These are phyloP conservation scores for Scytalopus superciliaris DNA, from an alignment of 2,113 vertebrate species.

Conservation along the genomic window DNA sequence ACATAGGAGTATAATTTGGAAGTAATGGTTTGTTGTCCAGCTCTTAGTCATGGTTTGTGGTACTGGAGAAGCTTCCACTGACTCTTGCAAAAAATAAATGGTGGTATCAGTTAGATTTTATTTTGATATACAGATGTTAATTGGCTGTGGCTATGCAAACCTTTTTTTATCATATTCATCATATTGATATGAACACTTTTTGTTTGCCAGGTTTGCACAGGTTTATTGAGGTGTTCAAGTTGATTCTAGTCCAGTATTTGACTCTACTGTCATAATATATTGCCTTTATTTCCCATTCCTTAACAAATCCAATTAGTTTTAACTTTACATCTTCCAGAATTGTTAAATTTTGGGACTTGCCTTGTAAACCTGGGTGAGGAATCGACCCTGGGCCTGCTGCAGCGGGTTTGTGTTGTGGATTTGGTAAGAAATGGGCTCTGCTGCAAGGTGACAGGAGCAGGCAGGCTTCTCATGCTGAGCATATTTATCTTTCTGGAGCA, in stretches of 20 bases:
- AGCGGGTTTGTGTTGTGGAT: not conserved
- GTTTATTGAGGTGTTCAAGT: fast-evolving
- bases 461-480: not conserved
- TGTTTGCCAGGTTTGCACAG: not conserved
- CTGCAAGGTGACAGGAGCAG: not conserved
- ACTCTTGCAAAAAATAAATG: not conserved
- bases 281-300: not conserved
- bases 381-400: not conserved
- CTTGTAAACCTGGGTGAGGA: not conserved
- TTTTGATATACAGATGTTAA: not conserved
- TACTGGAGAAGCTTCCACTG: not conserved
- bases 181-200: not conserved
- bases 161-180: fast-evolving
- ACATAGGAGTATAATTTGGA: not conserved
- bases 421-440: not conserved
- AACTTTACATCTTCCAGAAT: not conserved
- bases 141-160: not conserved
- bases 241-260: not conserved
- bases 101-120: not conserved
- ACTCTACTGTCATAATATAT: not conserved
- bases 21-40: not conserved
- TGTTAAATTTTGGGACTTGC: not conserved
- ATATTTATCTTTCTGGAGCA: not conserved
- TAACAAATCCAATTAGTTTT: not conserved
- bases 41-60: not conserved